Percentiles rank a stretch among this genome's conserved stretches.
phyloP scores from a whole-genome alignment of 2,888 invertebrate genomes.

The Dione juno region DNA sequence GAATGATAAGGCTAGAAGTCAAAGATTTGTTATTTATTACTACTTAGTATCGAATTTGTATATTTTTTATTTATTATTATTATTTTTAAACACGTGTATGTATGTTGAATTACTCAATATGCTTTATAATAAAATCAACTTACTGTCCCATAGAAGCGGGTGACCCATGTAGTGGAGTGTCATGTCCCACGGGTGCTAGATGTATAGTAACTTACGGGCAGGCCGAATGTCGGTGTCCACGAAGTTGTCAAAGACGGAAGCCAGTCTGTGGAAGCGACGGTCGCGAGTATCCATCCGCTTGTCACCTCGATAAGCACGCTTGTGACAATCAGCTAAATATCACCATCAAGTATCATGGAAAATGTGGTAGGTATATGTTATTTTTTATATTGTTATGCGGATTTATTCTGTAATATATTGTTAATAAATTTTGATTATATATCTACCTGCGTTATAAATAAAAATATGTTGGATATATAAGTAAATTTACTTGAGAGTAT shows the following conservation, averaged over 20 bases:
- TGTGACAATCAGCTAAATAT: conserved; percentile 90
- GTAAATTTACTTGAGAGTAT: no score
- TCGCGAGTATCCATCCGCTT: conserved; percentile 92
- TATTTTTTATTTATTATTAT: no score
- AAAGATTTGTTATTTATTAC: no score
- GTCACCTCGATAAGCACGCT: conserved; percentile 91
- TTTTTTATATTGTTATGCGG: conserved; percentile 5
- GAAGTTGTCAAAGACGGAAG: conserved; percentile 86
- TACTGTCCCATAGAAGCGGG: conserved; percentile 78
- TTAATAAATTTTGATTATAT: no score
- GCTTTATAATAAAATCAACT: no score
- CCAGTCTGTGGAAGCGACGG: conserved; percentile 95
- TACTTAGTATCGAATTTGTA: no score
- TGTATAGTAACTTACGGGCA: conserved; percentile 87
- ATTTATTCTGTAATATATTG: no score
- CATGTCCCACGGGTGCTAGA: conserved; percentile 87
- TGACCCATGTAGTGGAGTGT: conserved; percentile 88
- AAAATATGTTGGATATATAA: no score
- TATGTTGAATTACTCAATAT: no score
- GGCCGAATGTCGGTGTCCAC: conserved; percentile 85
- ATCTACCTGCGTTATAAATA: no score
- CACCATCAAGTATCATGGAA: conserved; percentile 91
- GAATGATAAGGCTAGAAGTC: no score
- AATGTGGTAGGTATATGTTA: conserved; percentile 88
- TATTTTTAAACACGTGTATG: no score